phyloP scores from a whole-genome alignment of 2,888 invertebrate genomes.

The Diplolepis rosae region DNA sequence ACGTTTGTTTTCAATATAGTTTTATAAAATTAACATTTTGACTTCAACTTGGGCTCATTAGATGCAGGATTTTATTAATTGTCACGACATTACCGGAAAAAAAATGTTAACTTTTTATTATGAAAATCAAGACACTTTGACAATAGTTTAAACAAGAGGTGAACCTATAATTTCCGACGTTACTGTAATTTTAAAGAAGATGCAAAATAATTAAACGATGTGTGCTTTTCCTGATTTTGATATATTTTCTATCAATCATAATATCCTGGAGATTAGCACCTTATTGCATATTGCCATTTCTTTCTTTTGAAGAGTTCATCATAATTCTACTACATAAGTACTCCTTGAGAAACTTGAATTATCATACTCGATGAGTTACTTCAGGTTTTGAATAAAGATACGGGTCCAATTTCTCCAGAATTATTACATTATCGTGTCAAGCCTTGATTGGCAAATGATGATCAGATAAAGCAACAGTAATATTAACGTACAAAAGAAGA shows the following conservation, averaged over 20 bases:
- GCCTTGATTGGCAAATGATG: constrained; percentile 3
- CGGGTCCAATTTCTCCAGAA: constrained; percentile 19
- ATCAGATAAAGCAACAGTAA: constrained; percentile 19
- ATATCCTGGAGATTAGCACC: constrained; percentile 21
- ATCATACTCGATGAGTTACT: constrained; percentile 1
- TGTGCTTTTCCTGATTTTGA: background rate
- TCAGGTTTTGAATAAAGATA: background rate
- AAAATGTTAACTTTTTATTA: too few relatives aligned
- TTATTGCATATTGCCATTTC: constrained; percentile 10
- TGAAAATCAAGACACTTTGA: too few relatives aligned
- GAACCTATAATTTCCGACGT: too few relatives aligned
- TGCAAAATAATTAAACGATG: too few relatives aligned
- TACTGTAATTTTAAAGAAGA: too few relatives aligned
- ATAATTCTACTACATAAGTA: constrained; percentile 8
- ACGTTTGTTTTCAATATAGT: too few relatives aligned
- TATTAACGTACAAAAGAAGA: background rate
- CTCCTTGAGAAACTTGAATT: constrained; percentile 6
- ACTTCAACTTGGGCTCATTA: too few relatives aligned
- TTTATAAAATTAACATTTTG: too few relatives aligned
- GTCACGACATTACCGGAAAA: too few relatives aligned
- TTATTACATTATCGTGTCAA: constrained; percentile 25
- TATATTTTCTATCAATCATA: background rate
- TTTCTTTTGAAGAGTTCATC: background rate
- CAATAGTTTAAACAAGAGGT: too few relatives aligned
- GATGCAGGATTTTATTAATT: too few relatives aligned